Evolutionary conservation across 2,113 vertebrate species (phyloP).

Genomic region (Galeopterus variegatus): DNA sequence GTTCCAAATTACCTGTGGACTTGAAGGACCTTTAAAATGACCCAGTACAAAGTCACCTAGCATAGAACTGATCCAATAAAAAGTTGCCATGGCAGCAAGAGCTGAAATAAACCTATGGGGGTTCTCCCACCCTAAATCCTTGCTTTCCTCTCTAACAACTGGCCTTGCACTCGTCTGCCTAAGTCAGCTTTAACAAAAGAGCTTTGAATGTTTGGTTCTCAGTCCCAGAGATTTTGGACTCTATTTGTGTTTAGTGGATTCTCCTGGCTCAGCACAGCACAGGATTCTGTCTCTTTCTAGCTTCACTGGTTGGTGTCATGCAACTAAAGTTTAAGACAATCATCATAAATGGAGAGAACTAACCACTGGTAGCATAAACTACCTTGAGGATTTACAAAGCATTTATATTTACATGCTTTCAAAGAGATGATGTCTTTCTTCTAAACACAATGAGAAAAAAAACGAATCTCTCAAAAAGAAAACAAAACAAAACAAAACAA

Average conservation of each 20-base stretch:
- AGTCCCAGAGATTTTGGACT: not conserved
- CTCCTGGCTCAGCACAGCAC: not conserved
- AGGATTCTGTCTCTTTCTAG: not conserved
- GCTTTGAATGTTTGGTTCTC: not conserved
- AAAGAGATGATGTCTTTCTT: not conserved
- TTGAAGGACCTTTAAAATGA: conserved; percentile 32
- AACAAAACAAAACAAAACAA: not conserved
- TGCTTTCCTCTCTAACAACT: not conserved
- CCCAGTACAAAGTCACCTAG: not conserved
- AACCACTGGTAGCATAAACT: not conserved
- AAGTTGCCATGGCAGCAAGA: not conserved
- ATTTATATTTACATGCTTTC: not conserved
- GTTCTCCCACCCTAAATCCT: not conserved
- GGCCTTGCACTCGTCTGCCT: not conserved
- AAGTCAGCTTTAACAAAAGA: not conserved
- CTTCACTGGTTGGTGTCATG: not conserved
- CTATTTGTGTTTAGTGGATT: not conserved
- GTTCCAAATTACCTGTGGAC: not conserved
- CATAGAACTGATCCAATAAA: not conserved
- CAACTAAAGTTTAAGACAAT: not conserved
- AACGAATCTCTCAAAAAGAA: not conserved
- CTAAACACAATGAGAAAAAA: not conserved
- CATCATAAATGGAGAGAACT: not conserved
- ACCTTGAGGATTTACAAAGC: not conserved
- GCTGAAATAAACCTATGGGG: not conserved